Evolutionary conservation across 2,888 invertebrate genomes (phyloP).

Genomic region (Rhamnusium bicolor): DNA sequence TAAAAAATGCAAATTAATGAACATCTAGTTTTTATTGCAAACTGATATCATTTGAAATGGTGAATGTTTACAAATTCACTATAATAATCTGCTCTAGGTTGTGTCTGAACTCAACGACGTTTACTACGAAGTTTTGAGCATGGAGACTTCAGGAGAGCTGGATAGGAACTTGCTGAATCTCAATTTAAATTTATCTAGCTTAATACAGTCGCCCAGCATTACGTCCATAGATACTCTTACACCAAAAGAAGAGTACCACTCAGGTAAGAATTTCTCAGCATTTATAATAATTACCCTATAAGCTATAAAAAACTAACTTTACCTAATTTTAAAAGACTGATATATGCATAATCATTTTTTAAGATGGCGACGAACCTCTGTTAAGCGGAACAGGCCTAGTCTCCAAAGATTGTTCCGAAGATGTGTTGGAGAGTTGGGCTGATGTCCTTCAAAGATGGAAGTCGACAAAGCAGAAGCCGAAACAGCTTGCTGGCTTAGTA

Average conservation of each 20-base stretch:
- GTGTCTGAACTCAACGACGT: conserved; percentile 78
- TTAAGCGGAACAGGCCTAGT: conserved; percentile 98
- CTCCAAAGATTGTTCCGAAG: conserved; percentile 95
- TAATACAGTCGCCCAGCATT: conserved; percentile 82
- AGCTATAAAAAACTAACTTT: too few species aligned
- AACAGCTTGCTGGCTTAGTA: conserved; percentile 85
- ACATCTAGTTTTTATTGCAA: background rate
- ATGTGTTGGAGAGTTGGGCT: conserved; percentile 93
- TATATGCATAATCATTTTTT: conserved; percentile 25
- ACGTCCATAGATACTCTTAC: conserved; percentile 83
- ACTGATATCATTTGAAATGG: background rate
- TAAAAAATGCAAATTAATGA: background rate
- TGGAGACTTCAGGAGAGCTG: conserved; percentile 86
- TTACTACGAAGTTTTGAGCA: conserved; percentile 82
- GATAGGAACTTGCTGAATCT: conserved; percentile 83
- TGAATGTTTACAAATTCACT: background rate
- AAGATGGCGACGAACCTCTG: conserved; percentile 94
- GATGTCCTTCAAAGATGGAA: conserved; percentile 86
- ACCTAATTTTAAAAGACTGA: too few species aligned
- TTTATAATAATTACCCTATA: background rate
- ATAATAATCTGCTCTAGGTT: conserved; percentile 62
- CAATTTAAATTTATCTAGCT: conserved; percentile 81
- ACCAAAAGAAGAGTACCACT: conserved; percentile 81
- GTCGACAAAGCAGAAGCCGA: conserved; percentile 82
- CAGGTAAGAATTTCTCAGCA: conserved; percentile 72